Evolutionary conservation across 1,140 invertebrate species (phyloP), one percentile per base, ranked within the genome.

Genomic region (Cyphomyrmex costatus): DNA sequence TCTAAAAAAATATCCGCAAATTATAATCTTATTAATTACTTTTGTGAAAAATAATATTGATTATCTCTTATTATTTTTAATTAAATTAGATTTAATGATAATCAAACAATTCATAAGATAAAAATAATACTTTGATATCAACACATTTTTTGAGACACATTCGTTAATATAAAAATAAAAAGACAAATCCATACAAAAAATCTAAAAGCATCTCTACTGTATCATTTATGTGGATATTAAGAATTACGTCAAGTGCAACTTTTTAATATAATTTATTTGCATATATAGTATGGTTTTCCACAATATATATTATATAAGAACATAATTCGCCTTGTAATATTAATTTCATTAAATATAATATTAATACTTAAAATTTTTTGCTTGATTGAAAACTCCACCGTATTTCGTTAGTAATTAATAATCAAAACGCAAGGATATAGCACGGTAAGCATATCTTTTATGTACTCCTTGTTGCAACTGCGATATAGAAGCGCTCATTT

Each of bases 221-320:
- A 36, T 56, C 12, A 46, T 46, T 33, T 61, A 42, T 51, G 42
- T 21, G 27, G 19, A 58, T 60, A 76, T 73, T 12, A 27, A 30
- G 8, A 46, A 33, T 56, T 24, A 56, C 24, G 14, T 46, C 14
- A 56, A 27, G 19, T 70, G 49, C 76, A 87, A 76, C 71, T 87
- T 85, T 86, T 73, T 88, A 21, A 73, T 90, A 84, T 68, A 88
- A 88, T 90, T 90, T 90, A 88, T 90, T 90, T 90, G 66, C 73
- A 88, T 89, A 90, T 82, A 68, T 90, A 90, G 86, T 88, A 61
- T 90, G 56, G 51, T 77, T 90, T 86, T 88, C 63, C 82, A 90
- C 60, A 90, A 61, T 65, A 82, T 89, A 61, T 60, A 82, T 89
- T 71, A 66, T 88, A 79, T 88, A 90, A 88, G 89, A 88, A 90